Evolutionary conservation across 2,888 invertebrate species (phyloP), one percentile per base, ranked within the genome.

Genomic region (Melipona bicolor): DNA sequence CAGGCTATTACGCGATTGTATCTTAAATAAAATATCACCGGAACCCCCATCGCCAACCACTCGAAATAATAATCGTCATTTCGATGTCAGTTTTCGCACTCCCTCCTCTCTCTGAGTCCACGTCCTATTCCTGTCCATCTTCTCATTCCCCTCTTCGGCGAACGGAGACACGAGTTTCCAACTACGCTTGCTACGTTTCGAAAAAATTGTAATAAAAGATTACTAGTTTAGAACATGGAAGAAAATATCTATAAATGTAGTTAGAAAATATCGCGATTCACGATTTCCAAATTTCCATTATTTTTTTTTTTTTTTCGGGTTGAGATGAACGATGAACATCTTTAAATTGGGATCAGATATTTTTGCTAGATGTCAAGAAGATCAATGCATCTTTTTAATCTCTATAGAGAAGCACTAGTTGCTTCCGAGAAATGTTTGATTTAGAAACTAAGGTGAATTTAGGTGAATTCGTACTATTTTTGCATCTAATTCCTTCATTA

Each of bases 1-100:
- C 90, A 89, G 90, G 94, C 94, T 94, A 94, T 94, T 94, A 94
- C 93, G 91, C 93, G 94, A 94, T 94, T 94, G 93, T 93, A 89
- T 91, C 92, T 93, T 94, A 93, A 94, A 94, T 94, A 94, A 94
- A 94, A 94, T 93, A 94, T 94, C 90, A 91, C 88, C 84, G 83
- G 80, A 87, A 87, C 89, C 89, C 43, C 90, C 92, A 92, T 93
- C 93, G 92, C 92, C 92, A 92, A 91, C 91, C 92, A 91, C 92
- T 93, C 94, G 92, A 93, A 93, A 93, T 94, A 93, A 94, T 94
- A 93, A 93, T 94, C 93, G 93, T 92, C 92, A 89, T 90, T 90
- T 86, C 88, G 88, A 90, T 92, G 91, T 91, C 92, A 89, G 87
- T 85, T 87, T 77, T 81, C 88, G 78, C 79, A 73, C 72, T 82